phyloP scores from a whole-genome alignment of 1,140 invertebrate genomes.

The Aradophagus sp. region DNA sequence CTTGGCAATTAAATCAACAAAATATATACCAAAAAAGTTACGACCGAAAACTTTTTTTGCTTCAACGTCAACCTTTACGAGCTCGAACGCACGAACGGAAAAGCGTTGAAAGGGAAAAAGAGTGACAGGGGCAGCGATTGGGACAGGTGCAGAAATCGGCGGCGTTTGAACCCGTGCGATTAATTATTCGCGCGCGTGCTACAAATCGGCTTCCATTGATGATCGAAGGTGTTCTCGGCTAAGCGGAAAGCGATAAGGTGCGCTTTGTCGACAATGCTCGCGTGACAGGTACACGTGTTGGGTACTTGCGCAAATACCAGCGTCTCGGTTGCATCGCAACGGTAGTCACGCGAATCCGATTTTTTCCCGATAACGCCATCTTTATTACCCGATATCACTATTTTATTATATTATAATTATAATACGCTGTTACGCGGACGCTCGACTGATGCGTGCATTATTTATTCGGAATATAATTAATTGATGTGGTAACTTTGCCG shows the following conservation, averaged over 20 bases:
- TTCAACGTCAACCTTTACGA: too few species aligned
- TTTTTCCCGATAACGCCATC: constrained; percentile 27
- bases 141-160: constrained; percentile 25
- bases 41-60: too few species aligned
- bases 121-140: too few species aligned
- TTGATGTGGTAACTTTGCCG: constrained; percentile 22
- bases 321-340: constrained; percentile 16
- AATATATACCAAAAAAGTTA: too few species aligned
- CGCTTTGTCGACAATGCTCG: constrained; percentile 49
- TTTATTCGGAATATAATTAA: constrained; percentile 43
- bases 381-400: too few species aligned
- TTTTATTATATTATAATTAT: constrained; percentile 23
- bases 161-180: constrained; percentile 30
- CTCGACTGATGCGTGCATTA: constrained; percentile 20
- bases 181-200: constrained; percentile 41
- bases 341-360: constrained; percentile 38
- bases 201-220: constrained; percentile 44
- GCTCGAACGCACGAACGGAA: too few species aligned
- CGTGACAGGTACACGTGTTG: constrained; percentile 60
- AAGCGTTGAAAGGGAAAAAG: too few species aligned
- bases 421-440: not conserved
- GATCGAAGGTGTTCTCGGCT: constrained; percentile 38
- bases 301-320: constrained; percentile 53
- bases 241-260: constrained; percentile 45
- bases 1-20: too few species aligned